phyloP scores from a whole-genome alignment of 2,113 vertebrate genomes.

The Saccopteryx bilineata region DNA sequence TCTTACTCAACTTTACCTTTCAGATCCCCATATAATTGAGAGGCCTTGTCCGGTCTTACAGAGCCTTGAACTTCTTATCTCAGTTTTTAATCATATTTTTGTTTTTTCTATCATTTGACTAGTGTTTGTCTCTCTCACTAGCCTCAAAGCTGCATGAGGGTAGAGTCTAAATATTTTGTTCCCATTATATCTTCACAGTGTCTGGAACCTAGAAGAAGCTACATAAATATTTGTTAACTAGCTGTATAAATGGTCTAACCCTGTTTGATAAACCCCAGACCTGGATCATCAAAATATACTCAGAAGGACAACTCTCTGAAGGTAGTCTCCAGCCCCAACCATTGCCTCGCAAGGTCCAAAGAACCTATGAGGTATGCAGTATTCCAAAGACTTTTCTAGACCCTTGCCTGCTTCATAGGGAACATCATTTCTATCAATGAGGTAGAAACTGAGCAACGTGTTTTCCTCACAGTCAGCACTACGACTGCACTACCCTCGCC shows the following conservation, averaged over 20 bases:
- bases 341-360: neutral
- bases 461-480: neutral
- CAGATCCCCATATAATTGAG: neutral
- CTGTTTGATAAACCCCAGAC: neutral
- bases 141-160: neutral
- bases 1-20: neutral
- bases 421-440: neutral
- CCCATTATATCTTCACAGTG: neutral
- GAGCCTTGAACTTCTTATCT: neutral
- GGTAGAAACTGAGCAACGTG: neutral
- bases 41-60: neutral
- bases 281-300: neutral
- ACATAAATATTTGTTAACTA: neutral
- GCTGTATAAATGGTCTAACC: neutral
- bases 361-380: neutral
- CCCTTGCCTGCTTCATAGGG: neutral
- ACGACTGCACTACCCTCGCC: neutral
- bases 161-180: neutral
- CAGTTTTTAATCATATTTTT: neutral
- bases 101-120: neutral
- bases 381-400: neutral
- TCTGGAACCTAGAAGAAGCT: neutral
- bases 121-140: neutral
- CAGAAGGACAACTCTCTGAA: neutral
- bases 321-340: neutral